Percentiles rank a stretch among this genome's conserved stretches.
Conservation (phyloP, 2,888 invertebrate genomes). For the Mellilla xanthometata region DNA sequence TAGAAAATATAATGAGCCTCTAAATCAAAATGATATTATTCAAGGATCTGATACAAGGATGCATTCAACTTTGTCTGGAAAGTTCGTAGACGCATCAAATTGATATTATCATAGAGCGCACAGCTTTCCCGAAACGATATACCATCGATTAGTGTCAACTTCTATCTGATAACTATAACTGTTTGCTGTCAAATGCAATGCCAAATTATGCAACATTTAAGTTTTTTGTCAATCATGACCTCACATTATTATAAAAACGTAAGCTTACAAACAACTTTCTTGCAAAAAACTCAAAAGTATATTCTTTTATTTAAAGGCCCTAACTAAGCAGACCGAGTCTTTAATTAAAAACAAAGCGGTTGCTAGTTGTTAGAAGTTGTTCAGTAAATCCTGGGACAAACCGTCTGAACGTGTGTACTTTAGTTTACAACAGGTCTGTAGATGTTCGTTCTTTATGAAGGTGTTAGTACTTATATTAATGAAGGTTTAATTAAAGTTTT, state of each 20-base stretch:
- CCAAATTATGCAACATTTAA: no score
- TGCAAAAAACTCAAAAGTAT: slow-evolving; percentile 23
- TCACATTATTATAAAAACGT: no score
- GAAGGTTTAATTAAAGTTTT: no score
- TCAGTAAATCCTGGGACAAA: slow-evolving; percentile 33
- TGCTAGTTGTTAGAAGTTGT: slow-evolving; percentile 39
- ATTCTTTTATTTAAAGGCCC: slow-evolving; percentile 23
- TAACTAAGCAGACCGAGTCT: slow-evolving; percentile 37
- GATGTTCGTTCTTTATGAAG: not conserved
- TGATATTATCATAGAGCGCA: not conserved
- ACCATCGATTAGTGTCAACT: not conserved
- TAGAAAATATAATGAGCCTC: no score
- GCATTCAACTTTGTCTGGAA: slow-evolving; percentile 1
- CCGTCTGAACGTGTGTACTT: slow-evolving; percentile 24
- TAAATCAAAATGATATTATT: no score
- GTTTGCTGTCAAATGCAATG: no score
- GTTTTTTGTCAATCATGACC: not conserved
- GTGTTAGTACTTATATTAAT: no score
- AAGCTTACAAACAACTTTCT: not conserved
- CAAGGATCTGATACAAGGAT: not conserved
- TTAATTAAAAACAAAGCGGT: slow-evolving; percentile 40
- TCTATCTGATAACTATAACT: no score
- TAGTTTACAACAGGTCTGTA: slow-evolving; percentile 5
- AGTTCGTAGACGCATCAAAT: slow-evolving; percentile 1
- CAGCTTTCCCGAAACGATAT: not conserved